Evolutionary conservation across 2,888 invertebrate genomes (phyloP).

Genomic region (Phasia obesa): DNA sequence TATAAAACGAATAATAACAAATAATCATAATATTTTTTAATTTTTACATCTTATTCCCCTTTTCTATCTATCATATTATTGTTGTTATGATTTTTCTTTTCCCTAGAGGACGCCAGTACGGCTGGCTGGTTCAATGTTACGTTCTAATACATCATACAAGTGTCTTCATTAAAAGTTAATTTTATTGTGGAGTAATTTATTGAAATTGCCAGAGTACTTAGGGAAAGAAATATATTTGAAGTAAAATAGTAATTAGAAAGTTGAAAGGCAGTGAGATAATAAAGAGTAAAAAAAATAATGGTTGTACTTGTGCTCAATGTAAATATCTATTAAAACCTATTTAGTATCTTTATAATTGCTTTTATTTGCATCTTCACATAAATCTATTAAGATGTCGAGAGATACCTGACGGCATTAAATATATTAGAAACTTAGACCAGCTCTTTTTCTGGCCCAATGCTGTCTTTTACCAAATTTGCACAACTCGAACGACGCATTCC

Average conservation of each 20-base stretch:
- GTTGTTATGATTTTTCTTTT: not conserved
- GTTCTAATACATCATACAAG: not conserved
- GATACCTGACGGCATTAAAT: too few relatives aligned
- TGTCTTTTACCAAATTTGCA: too few relatives aligned
- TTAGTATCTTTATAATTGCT: too few relatives aligned
- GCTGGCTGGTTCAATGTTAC: slow-evolving; percentile 12
- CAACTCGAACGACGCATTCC: too few relatives aligned
- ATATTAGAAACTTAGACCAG: too few relatives aligned
- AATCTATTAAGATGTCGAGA: too few relatives aligned
- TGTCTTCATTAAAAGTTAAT: not conserved
- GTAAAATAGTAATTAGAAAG: not conserved
- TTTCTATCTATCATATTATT: slow-evolving; percentile 1
- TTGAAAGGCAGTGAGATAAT: too few relatives aligned
- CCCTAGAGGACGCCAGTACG: slow-evolving; percentile 52
- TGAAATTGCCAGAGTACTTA: not conserved
- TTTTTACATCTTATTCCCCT: not conserved
- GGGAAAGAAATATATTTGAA: not conserved
- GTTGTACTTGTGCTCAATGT: too few relatives aligned
- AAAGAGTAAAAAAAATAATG: too few relatives aligned
- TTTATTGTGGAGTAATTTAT: not conserved
- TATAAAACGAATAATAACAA: slow-evolving; percentile 39
- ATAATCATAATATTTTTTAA: slow-evolving; percentile 49
- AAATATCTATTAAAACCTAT: too few relatives aligned
- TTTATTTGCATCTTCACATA: too few relatives aligned
- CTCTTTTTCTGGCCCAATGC: too few relatives aligned